Conservation (phyloP, 2,888 invertebrate genomes). For the Orchesella flavescens region DNA sequence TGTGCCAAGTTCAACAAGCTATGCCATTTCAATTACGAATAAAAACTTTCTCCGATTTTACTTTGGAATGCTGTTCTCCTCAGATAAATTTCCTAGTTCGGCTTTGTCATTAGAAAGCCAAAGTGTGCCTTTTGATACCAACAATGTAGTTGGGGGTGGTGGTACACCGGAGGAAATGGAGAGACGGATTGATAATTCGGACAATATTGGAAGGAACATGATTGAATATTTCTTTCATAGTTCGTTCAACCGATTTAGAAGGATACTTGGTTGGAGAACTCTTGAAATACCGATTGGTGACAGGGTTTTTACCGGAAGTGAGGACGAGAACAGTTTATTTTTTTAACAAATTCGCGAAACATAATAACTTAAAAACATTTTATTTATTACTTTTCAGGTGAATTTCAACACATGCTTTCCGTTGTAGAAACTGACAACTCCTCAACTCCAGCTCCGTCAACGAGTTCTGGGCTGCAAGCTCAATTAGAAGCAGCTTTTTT, state of each 20-base stretch:
- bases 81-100: conserved; percentile 81
- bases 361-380: no score
- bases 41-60: conserved; percentile 80
- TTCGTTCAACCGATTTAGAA: conserved; percentile 41
- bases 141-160: neutral
- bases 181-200: neutral
- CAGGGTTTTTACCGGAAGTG: neutral
- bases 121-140: conserved; percentile 40
- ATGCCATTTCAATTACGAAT: conserved; percentile 51
- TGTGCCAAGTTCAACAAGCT: neutral
- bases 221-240: conserved; percentile 46
- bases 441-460: conserved; percentile 14
- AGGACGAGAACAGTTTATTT: no score
- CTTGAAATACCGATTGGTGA: conserved; percentile 48
- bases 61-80: conserved; percentile 88
- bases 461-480: conserved; percentile 42
- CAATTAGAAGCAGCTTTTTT: conserved; percentile 86
- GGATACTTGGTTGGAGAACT: conserved; percentile 51
- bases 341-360: no score
- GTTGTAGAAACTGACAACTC: conserved; percentile 74
- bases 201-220: conserved; percentile 5
- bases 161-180: no score
- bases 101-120: conserved; percentile 75
- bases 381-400: conserved; percentile 30
- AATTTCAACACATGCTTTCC: conserved; percentile 66